phyloP scores from a whole-genome alignment of 2,113 vertebrate species.

The Grus americana region DNA sequence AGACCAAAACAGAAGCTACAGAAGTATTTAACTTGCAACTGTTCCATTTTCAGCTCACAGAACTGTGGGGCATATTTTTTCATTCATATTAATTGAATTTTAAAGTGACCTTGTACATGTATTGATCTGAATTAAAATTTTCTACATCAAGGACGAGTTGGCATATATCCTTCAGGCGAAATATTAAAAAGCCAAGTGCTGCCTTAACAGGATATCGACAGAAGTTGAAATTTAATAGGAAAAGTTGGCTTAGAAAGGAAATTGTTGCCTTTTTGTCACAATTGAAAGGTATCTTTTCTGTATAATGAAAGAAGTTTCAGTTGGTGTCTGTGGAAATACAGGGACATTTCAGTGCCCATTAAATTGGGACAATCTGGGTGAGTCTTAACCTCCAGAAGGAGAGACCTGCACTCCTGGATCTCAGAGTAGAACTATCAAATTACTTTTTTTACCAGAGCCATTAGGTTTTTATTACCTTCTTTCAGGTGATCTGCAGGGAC shows the following conservation, averaged over 20 bases:
- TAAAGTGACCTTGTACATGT: slow-evolving; percentile 82
- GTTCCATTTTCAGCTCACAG: slow-evolving; percentile 69
- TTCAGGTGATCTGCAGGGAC: background rate
- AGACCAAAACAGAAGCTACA: slow-evolving; percentile 25
- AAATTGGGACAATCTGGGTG: background rate
- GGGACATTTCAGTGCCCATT: background rate
- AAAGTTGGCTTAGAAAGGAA: slow-evolving; percentile 23
- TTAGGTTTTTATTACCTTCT: slow-evolving; percentile 4
- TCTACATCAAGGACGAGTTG: slow-evolving; percentile 76
- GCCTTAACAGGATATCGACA: slow-evolving; percentile 69
- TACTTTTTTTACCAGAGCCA: background rate
- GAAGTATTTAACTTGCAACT: slow-evolving; percentile 55
- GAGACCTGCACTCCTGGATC: background rate
- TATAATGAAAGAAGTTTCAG: background rate
- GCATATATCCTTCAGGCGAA: slow-evolving; percentile 70
- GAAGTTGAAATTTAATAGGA: slow-evolving; percentile 35
- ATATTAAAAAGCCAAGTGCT: slow-evolving; percentile 73
- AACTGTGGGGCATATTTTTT: slow-evolving; percentile 72
- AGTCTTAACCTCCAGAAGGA: background rate
- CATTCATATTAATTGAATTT: slow-evolving; percentile 86
- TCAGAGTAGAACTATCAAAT: background rate
- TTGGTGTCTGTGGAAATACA: background rate
- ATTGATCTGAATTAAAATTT: slow-evolving; percentile 85
- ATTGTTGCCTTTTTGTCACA: background rate
- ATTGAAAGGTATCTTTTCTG: background rate